Evolutionary conservation across 2,797 vertebrate genomes (phyloP).

Genomic region (Diplodus puntazzo): DNA sequence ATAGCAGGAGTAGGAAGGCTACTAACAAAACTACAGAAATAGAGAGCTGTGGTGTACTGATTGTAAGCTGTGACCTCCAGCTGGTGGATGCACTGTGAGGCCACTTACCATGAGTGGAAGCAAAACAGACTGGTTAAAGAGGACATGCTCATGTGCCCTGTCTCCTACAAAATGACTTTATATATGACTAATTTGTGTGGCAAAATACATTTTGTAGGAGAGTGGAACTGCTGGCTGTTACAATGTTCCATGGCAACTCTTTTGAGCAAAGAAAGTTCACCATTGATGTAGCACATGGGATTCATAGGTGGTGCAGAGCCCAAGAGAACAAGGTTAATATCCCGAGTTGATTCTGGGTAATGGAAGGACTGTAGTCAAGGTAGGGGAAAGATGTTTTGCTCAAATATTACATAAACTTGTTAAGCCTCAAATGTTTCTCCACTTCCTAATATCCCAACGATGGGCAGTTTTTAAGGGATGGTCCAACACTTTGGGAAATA

Average conservation of each 20-base stretch:
- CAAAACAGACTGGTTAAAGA: background rate
- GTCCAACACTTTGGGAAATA: background rate
- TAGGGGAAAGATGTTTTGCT: background rate
- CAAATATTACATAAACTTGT: background rate
- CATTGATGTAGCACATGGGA: background rate
- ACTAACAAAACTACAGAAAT: slow-evolving; percentile 1
- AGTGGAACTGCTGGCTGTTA: background rate
- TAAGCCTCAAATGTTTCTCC: background rate
- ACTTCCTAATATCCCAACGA: background rate
- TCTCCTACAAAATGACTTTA: background rate
- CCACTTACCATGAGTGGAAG: background rate
- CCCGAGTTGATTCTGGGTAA: background rate
- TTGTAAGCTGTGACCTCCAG: background rate
- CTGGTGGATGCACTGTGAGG: background rate
- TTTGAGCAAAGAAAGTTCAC: background rate
- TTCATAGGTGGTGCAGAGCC: background rate
- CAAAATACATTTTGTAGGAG: background rate
- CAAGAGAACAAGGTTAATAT: background rate
- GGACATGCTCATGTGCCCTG: background rate
- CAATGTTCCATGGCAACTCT: background rate
- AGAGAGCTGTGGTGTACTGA: background rate
- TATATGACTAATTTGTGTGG: background rate
- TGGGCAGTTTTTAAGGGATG: too few species aligned
- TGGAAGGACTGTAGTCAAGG: background rate
- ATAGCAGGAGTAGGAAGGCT: background rate